Evolutionary conservation across 1,140 invertebrate species (phyloP).

Genomic region (Belonocnema kinseyi): DNA sequence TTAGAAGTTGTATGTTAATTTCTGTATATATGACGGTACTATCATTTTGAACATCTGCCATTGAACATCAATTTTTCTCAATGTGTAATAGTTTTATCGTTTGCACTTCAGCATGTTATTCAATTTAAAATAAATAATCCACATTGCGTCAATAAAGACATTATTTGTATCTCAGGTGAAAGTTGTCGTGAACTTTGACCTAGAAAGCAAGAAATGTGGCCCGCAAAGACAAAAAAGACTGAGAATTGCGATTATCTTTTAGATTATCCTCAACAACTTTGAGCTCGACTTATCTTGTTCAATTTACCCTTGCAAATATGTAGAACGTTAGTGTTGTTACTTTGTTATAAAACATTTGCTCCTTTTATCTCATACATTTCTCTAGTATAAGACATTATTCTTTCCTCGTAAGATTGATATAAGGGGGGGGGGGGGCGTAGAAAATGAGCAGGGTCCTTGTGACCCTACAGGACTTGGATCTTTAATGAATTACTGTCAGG

Average conservation of each 20-base stretch:
- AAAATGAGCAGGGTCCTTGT: background rate
- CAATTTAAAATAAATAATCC: constrained; percentile 22
- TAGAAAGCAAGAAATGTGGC: background rate
- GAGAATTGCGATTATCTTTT: constrained; percentile 1
- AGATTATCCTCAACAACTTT: background rate
- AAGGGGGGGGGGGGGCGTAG: background rate
- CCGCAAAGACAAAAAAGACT: background rate
- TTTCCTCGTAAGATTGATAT: constrained; percentile 7
- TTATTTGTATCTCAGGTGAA: constrained; percentile 7
- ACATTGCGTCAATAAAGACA: constrained; percentile 24
- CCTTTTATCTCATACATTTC: constrained; percentile 15
- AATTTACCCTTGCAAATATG: constrained; percentile 10
- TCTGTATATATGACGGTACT: too few relatives aligned
- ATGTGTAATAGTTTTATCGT: background rate
- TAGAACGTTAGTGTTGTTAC: background rate
- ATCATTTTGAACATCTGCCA: too few relatives aligned
- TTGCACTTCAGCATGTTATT: constrained; percentile 1
- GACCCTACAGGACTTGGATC: background rate
- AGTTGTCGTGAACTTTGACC: constrained; percentile 22
- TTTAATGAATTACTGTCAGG: background rate
- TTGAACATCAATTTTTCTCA: too few relatives aligned
- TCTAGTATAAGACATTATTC: background rate
- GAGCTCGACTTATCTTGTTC: background rate
- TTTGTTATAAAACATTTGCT: background rate
- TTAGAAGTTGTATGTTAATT: too few relatives aligned